Evolutionary conservation across 2,888 invertebrate species (phyloP), one percentile per base, ranked within the genome.

Genomic region (Dicyrtomina minuta): DNA sequence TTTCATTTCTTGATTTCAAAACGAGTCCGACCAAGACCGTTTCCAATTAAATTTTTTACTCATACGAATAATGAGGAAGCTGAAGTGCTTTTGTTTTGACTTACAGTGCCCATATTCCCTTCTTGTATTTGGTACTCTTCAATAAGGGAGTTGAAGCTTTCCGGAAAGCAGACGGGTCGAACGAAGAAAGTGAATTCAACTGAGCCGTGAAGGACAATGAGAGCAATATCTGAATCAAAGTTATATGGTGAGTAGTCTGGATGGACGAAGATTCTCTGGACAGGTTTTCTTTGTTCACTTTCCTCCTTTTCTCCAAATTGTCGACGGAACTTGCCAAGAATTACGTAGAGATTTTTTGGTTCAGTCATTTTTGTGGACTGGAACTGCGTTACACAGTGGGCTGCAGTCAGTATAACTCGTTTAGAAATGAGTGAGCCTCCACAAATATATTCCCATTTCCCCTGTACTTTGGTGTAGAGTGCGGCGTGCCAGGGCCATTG

Each of bases 401-500:
- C 88, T 0, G 88, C 88, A 79, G 67, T 39, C 65, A 60, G 65
- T 20, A n/a, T 39, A 51, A 59, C 85, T 20, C 79, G 81, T 70
- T 82, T 82, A 0, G 86, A 83, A 5, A 89, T 84, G 39, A 89
- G 82, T 0, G 87, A 87, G 0, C 87, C 88, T 0, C 88, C 88
- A 78, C 88, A 89, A 59, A 85, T 86, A 81, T 88, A 88, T 69
- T 84, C 85, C 44, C 15, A 51, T 33, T 49, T 33, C 13, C 26
- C 56, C n/a, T n/a, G n/a, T n/a, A n/a, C n/a, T 22, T 53, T 53
- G 22, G 13, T 85, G 79, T 88, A 88, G 0, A 88, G 79, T 0
- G 88, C 88, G 13, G 86, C 86, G 80, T 88, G 88, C 88, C 88
- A 88, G 0, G 88, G 88, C 84, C 86, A 88, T 77, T 88, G 86